phyloP scores from a whole-genome alignment of 2,888 invertebrate species.

The Hanleya hanleyi region DNA sequence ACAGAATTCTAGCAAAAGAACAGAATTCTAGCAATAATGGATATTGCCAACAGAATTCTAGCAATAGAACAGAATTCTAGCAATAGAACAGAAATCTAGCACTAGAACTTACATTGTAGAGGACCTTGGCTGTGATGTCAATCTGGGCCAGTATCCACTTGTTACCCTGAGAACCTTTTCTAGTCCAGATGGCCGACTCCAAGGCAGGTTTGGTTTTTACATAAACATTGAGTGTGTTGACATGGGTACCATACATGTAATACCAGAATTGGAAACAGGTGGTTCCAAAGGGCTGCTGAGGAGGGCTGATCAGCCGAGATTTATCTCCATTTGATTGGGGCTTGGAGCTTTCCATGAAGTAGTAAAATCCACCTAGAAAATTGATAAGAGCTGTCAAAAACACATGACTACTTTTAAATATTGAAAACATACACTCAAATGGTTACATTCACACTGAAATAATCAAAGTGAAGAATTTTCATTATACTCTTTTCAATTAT shows the following conservation, averaged over 20 bases:
- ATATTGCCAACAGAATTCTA: too few species aligned
- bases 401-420: too few species aligned
- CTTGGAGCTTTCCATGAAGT: conserved; percentile 56
- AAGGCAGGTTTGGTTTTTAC: conserved; percentile 32
- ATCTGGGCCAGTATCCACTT: conserved; percentile 53
- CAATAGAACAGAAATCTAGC: too few species aligned
- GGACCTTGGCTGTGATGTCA: conserved; percentile 45
- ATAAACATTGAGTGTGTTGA: conserved; percentile 60
- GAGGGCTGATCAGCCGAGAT: conserved; percentile 46
- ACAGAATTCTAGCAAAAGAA: too few species aligned
- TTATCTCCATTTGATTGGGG: conserved; percentile 48
- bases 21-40: too few species aligned
- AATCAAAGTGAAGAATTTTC: too few species aligned
- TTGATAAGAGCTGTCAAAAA: neutral
- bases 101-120: conserved; percentile 46
- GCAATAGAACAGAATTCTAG: too few species aligned
- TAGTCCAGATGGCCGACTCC: conserved; percentile 36
- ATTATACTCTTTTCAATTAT: too few species aligned
- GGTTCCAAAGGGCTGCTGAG: conserved; percentile 37
- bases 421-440: too few species aligned
- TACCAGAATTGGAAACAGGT: conserved; percentile 68
- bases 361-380: conserved; percentile 46
- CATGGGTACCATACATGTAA: conserved; percentile 59
- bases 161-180: conserved; percentile 49
- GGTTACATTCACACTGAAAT: too few species aligned